Evolutionary conservation across 2,888 invertebrate genomes (phyloP).

Genomic region (Furcula furcula): DNA sequence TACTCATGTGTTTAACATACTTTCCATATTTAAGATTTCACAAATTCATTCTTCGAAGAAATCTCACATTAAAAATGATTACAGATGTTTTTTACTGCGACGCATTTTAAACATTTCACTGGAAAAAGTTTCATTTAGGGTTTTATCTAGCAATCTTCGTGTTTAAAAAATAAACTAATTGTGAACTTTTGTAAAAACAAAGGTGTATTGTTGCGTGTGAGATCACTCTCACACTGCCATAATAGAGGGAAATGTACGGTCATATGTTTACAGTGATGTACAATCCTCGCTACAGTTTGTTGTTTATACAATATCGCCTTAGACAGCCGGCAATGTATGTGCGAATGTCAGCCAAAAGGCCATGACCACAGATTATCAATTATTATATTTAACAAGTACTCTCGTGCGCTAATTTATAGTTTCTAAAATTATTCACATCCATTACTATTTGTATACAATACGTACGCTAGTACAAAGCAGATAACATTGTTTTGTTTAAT

Average conservation of each 20-base stretch:
- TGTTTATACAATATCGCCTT: too few species aligned
- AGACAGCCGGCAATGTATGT: neutral
- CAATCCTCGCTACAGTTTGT: neutral
- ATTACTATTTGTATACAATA: neutral
- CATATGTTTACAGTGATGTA: neutral
- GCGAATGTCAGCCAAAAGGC: neutral
- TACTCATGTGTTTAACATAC: too few species aligned
- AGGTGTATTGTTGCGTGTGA: constrained; percentile 32
- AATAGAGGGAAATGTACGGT: constrained; percentile 5
- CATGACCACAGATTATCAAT: neutral
- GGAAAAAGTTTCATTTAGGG: constrained; percentile 29
- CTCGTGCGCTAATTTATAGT: neutral
- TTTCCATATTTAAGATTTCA: too few species aligned
- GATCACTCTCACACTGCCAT: constrained; percentile 26
- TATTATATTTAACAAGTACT: neutral
- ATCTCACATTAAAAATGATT: constrained; percentile 15
- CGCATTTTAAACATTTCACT: constrained; percentile 23
- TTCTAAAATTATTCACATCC: neutral
- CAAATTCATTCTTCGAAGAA: constrained; percentile 4
- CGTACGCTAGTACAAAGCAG: neutral
- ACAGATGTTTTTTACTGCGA: constrained; percentile 1
- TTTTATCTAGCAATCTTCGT: constrained; percentile 22
- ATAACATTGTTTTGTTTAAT: neutral
- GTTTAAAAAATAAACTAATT: constrained; percentile 16
- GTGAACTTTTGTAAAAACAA: constrained; percentile 31